A percentile compares a stretch with the other conserved stretches of the same genome.
These are phyloP conservation scores for Atractosteus spatula DNA, from an alignment of 2,113 vertebrate species.

Conservation along the genomic window DNA sequence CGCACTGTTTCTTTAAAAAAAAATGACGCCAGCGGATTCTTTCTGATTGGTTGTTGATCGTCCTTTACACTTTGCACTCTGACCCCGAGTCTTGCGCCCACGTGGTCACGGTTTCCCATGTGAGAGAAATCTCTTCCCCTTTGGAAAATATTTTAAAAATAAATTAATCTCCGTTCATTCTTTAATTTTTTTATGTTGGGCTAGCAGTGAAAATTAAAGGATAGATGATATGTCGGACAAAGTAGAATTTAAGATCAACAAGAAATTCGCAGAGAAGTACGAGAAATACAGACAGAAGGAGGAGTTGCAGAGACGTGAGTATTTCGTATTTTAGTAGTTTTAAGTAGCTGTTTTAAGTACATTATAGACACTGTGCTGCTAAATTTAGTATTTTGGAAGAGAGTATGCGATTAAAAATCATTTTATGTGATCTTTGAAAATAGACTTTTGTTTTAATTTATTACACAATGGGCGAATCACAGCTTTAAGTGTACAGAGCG, in stretches of 20 bases:
- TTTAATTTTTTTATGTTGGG: background rate
- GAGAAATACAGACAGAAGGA: conserved; percentile 81
- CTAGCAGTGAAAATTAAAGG: background rate
- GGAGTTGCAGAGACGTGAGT: conserved; percentile 84
- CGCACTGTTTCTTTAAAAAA: too few relatives aligned
- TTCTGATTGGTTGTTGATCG: too few relatives aligned
- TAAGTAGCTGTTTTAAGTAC: too few relatives aligned
- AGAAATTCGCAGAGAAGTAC: conserved; percentile 76
- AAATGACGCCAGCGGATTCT: too few relatives aligned
- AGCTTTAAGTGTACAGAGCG: too few relatives aligned
- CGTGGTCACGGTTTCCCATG: background rate
- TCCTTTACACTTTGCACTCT: background rate
- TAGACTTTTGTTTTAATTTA: too few relatives aligned
- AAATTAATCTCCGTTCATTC: too few relatives aligned
- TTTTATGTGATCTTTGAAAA: background rate
- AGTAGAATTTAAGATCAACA: conserved; percentile 68
- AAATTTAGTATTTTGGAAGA: background rate
- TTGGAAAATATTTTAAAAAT: too few relatives aligned
- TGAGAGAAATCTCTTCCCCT: background rate
- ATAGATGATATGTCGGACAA: conserved; percentile 48
- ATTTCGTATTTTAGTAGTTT: background rate
- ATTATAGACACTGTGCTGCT: background rate
- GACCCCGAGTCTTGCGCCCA: background rate
- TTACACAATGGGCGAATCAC: too few relatives aligned
- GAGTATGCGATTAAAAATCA: conserved; percentile 5